These are phyloP conservation scores for Agrotis segetum DNA, from an alignment of 2,888 invertebrate species.

Conservation along the genomic window DNA sequence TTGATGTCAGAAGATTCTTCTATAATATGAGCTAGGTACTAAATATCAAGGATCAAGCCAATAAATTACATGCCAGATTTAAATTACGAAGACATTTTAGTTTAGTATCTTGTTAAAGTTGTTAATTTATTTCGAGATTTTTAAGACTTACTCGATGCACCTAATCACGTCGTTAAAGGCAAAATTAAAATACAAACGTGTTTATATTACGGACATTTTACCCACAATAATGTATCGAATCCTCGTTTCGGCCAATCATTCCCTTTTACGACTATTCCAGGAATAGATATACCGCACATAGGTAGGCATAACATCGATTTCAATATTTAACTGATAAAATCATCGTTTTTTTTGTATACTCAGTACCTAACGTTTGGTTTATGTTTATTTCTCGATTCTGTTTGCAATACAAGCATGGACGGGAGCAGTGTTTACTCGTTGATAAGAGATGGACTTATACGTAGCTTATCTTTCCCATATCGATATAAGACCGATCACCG, in stretches of 20 bases:
- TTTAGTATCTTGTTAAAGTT: slow-evolving; percentile 22
- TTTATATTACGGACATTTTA: slow-evolving; percentile 52
- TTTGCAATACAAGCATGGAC: slow-evolving; percentile 64
- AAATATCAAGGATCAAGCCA: not conserved
- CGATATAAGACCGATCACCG: slow-evolving; percentile 67
- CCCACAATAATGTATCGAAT: slow-evolving; percentile 54
- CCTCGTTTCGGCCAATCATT: slow-evolving; percentile 51
- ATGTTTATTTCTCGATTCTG: slow-evolving; percentile 56
- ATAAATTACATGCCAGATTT: slow-evolving; percentile 15
- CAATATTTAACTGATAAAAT: slow-evolving; percentile 64
- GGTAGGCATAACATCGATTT: slow-evolving; percentile 52
- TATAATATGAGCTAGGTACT: not conserved
- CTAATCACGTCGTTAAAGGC: slow-evolving; percentile 59
- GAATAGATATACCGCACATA: slow-evolving; percentile 51
- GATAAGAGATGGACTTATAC: slow-evolving; percentile 72
- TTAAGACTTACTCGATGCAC: slow-evolving; percentile 42
- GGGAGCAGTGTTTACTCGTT: slow-evolving; percentile 69
- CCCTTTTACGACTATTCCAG: slow-evolving; percentile 60
- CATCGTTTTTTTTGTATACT: slow-evolving; percentile 48
- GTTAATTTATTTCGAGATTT: slow-evolving; percentile 55
- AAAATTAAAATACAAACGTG: slow-evolving; percentile 59
- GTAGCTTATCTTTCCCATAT: slow-evolving; percentile 55
- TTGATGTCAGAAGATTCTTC: not conserved
- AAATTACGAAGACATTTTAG: slow-evolving; percentile 35
- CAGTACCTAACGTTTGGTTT: slow-evolving; percentile 47